Base-by-base conservation (phyloP, 53 echinoderm and acorn worm species). In the Apostichopus leukothele region DNA sequence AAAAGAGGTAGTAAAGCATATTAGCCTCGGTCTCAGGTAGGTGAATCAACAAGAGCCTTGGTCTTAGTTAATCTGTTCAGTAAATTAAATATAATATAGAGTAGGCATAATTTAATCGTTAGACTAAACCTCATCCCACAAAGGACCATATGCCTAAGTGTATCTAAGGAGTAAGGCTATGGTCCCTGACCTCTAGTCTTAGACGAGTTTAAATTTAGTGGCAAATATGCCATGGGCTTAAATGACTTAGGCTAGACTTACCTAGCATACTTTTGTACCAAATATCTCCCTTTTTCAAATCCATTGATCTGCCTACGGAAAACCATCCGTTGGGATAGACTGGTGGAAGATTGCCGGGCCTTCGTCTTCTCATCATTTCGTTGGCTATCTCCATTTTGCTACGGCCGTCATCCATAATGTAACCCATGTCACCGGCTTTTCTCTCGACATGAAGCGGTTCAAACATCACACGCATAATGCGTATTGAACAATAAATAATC, bases 281-380 rank as follows among this genome's bases (percentile, higher is more conserved):
- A 8, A 87, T 86, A 50, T 93, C 93, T 79, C 83, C 89, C 60
- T 81, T 91, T 53, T 92, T 91, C 51, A 95, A 77, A 12, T 95
- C 90, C 5, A 55, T 71, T 7, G 95, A 90, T 79, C 88, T 80
- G 6, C 93, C 53, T 10, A 95, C 79, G 2, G 87, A 88, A 75
- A 95, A 91, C 95, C 95, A 95, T 9, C 95, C 95, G 71, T 95
- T 95, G 3, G 95, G 95, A 67, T 92, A 95, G 53, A 95, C 79
- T 1, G 95, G 95, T 21, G 95, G 95, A 7, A 95, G 68, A 10
- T 95, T 51, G 0, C 95, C 95, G 0, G 83, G 81, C 55, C 68
- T 77, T 78, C 94, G 86, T 55, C 77, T 50, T 76, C 78, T 92
- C 88, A 89, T 87, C 19, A 89, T 88, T 60, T 92, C 92, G 75